phyloP scores from a whole-genome alignment of 2,113 vertebrate species.

The Andinoacara biseriatus region DNA sequence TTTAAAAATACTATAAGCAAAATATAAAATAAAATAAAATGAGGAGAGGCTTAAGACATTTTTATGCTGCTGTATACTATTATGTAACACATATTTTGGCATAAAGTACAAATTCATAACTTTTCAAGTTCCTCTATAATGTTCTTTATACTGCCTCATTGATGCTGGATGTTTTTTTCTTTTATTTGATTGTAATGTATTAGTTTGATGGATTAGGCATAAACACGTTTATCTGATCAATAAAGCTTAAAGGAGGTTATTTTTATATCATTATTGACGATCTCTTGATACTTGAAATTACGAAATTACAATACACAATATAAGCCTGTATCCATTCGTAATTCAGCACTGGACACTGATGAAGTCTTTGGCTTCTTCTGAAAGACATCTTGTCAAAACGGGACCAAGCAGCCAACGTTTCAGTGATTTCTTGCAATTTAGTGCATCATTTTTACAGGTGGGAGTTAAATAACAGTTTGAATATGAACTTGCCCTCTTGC shows the following conservation, averaged over 20 bases:
- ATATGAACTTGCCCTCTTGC: neutral
- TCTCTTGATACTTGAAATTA: neutral
- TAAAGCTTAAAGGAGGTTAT: neutral
- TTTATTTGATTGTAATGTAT: neutral
- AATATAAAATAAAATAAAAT: neutral
- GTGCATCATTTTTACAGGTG: neutral
- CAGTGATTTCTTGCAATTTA: too few relatives aligned
- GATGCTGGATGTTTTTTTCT: too few relatives aligned
- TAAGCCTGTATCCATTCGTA: neutral
- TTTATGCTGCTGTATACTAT: too few relatives aligned
- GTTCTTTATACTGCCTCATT: neutral
- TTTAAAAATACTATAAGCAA: neutral
- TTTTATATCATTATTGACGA: neutral
- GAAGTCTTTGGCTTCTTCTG: neutral
- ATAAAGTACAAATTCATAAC: neutral
- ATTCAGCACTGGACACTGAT: neutral
- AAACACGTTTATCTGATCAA: neutral
- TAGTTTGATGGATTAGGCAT: neutral
- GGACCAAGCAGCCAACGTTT: neutral
- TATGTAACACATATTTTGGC: neutral
- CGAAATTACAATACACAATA: neutral
- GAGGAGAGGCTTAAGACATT: neutral
- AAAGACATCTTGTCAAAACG: neutral
- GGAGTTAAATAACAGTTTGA: too few relatives aligned
- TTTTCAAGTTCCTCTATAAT: neutral